Evolutionary conservation across 92 coral and sea anemone genomes (phyloP).

Genomic region (Virgularia gustaviana): DNA sequence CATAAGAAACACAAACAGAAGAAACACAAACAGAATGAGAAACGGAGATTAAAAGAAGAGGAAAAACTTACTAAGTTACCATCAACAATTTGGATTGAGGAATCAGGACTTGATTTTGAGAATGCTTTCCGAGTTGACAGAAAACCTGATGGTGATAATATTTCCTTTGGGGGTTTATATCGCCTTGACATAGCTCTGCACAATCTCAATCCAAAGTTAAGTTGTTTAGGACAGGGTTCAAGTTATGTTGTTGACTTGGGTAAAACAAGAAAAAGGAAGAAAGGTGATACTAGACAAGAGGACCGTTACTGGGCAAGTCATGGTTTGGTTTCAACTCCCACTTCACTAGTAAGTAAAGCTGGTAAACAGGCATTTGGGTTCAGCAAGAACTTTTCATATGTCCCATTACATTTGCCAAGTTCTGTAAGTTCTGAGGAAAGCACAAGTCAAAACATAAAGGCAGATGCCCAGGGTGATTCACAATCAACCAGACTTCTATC

Average conservation of each 20-base stretch:
- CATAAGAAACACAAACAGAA: slow-evolving; percentile 69
- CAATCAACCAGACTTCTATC: slow-evolving; percentile 30
- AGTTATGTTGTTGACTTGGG: slow-evolving; percentile 50
- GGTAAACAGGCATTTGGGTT: slow-evolving; percentile 16
- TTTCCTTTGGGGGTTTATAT: slow-evolving; percentile 70
- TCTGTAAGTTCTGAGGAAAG: slow-evolving; percentile 13
- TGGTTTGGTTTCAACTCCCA: slow-evolving; percentile 17
- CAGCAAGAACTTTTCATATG: slow-evolving; percentile 59
- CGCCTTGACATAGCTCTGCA: slow-evolving; percentile 82
- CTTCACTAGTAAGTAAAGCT: background rate
- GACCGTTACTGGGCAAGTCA: slow-evolving; percentile 54
- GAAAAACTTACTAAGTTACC: slow-evolving; percentile 59
- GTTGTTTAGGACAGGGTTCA: slow-evolving; percentile 69
- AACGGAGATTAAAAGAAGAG: slow-evolving; percentile 19
- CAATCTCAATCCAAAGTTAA: slow-evolving; percentile 56
- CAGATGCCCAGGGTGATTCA: background rate
- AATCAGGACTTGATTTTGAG: slow-evolving; percentile 59
- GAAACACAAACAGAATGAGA: slow-evolving; percentile 30
- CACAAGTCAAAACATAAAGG: background rate
- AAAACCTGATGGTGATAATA: slow-evolving; percentile 78
- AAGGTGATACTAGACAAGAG: slow-evolving; percentile 28
- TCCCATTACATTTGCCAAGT: slow-evolving; percentile 63
- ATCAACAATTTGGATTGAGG: slow-evolving; percentile 88
- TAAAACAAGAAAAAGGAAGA: slow-evolving; percentile 56
- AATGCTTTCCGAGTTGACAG: slow-evolving; percentile 78